Conservation (phyloP, 2,797 vertebrate species). For the Pelodytes ibericus region DNA sequence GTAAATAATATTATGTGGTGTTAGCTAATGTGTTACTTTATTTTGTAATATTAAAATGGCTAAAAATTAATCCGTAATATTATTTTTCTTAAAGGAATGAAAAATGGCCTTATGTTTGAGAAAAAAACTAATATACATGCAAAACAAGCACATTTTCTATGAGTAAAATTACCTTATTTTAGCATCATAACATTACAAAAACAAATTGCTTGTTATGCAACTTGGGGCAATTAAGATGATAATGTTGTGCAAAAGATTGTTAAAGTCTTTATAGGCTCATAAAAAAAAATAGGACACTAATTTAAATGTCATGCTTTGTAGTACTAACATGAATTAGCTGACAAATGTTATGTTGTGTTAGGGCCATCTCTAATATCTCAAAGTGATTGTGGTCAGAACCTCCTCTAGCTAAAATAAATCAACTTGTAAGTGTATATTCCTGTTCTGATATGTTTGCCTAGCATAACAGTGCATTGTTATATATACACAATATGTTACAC, state of each 20-base stretch:
- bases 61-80: no score
- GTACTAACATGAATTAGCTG: conserved; percentile 25
- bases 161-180: no score
- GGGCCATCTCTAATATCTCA: conserved; percentile 2
- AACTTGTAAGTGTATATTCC: conserved; percentile 2
- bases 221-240: conserved; percentile 39
- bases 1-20: no score
- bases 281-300: conserved; percentile 35
- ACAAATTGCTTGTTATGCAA: conserved; percentile 41
- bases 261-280: conserved; percentile 49
- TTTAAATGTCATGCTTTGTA: conserved; percentile 49
- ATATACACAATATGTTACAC: neutral
- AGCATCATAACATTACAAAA: conserved; percentile 31
- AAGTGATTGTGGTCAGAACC: conserved; percentile 12
- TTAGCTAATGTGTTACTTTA: no score
- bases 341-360: conserved; percentile 21
- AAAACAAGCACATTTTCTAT: no score
- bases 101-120: no score
- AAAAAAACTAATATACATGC: no score
- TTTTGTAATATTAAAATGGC: no score
- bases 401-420: conserved; percentile 20
- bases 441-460: neutral
- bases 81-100: no score
- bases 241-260: conserved; percentile 36
- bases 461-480: neutral